Percentiles rank a stretch among this genome's conserved stretches.
Conservation (phyloP, 2,888 invertebrate genomes). For the Pseudococcus jackbeardsleyi region DNA sequence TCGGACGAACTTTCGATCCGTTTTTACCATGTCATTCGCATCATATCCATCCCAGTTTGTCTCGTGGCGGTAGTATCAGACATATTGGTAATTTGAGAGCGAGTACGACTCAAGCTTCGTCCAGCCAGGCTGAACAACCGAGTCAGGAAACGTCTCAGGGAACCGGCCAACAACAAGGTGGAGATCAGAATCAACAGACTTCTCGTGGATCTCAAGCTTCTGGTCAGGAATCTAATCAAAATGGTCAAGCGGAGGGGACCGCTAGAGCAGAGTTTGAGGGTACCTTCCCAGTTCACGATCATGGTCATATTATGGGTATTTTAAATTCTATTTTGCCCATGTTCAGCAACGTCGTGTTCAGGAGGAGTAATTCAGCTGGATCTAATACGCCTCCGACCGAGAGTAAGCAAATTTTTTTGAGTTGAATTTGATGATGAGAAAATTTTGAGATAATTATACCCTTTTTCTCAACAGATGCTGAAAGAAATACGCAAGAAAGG, state of each 20-base stretch:
- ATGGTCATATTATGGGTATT: conserved; percentile 30
- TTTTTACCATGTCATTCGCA: conserved; percentile 82
- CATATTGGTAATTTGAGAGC: not conserved
- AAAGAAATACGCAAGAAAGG: conserved; percentile 17
- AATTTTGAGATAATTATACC: not conserved
- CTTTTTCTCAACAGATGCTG: not conserved
- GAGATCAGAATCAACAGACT: not conserved
- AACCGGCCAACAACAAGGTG: not conserved
- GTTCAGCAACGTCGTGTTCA: conserved; percentile 50
- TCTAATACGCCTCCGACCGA: conserved; percentile 20
- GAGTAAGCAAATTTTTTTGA: not conserved
- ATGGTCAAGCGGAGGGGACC: not conserved
- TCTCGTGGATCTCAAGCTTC: conserved; percentile 7
- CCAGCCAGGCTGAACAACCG: conserved; percentile 38
- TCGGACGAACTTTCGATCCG: conserved; percentile 73
- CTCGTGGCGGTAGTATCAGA: conserved; percentile 32
- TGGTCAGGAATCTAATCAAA: not conserved
- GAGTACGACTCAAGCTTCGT: conserved; percentile 26
- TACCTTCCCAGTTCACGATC: conserved; percentile 25
- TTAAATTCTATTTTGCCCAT: conserved; percentile 46
- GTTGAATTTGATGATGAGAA: not conserved
- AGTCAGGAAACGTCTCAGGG: conserved; percentile 15
- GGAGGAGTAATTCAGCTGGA: conserved; percentile 1
- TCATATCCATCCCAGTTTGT: conserved; percentile 72
- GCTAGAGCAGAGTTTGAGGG: conserved; percentile 38